phyloP scores from a whole-genome alignment of 1,140 invertebrate genomes.

The Polypedilum pembai region DNA sequence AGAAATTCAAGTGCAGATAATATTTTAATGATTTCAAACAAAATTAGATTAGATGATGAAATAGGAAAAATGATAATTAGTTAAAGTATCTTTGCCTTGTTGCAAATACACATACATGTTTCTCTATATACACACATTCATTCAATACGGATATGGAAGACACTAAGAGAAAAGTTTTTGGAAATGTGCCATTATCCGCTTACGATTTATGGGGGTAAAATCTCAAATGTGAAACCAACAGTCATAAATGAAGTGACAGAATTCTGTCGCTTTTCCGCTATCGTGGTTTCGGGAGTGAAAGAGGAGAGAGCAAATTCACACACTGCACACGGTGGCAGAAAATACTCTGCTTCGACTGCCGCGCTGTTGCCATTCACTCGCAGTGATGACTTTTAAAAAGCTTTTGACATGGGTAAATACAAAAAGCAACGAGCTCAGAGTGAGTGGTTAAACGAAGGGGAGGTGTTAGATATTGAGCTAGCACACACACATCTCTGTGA shows the following conservation, averaged over 20 bases:
- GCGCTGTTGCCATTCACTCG: neutral
- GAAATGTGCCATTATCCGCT: slow-evolving; percentile 1
- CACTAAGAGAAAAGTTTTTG: neutral
- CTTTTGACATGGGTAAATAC: neutral
- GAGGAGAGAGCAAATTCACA: neutral
- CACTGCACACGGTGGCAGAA: neutral
- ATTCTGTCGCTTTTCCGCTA: slow-evolving; percentile 16
- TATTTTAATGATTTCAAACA: no score
- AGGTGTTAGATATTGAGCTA: neutral
- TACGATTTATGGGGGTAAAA: slow-evolving; percentile 17
- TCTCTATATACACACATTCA: neutral
- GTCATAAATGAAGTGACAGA: slow-evolving; percentile 17
- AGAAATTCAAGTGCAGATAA: no score
- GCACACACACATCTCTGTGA: no score
- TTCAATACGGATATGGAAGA: neutral
- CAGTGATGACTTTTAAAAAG: neutral
- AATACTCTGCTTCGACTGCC: neutral
- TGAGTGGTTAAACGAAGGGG: neutral
- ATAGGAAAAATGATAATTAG: no score
- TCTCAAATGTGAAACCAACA: slow-evolving; percentile 17
- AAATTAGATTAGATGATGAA: no score
- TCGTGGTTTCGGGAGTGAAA: neutral
- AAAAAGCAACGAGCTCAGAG: neutral
- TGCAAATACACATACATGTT: neutral
- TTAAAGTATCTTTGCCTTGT: no score